Evolutionary conservation across 2,888 invertebrate species (phyloP), one percentile per base, ranked within the genome.

Genomic region (Cryptophagus acutangulus): DNA sequence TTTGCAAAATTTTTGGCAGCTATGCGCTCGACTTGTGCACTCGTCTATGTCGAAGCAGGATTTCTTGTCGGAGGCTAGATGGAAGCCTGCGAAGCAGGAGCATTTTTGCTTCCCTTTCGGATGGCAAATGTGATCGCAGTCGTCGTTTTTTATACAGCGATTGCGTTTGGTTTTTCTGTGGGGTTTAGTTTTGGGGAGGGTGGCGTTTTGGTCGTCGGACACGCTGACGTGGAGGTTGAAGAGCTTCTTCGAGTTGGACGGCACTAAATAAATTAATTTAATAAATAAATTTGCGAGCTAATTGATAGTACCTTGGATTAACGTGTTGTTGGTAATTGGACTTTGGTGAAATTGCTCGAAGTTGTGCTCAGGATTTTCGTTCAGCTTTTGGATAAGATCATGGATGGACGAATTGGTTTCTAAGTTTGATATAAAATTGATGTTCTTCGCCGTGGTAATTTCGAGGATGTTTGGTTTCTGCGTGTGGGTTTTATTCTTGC

Each of bases 21-120:
- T 75, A 2, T 75, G 75, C 49, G 71, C 74, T 20, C 71, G 68
- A 24, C 67, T 63, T 38, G 60, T 55, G 53, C 79, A 79, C 54
- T 79, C 79, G 56, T 79, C 70, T 38, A 77, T 69, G 62, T 79
- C 79, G 9, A 62, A 51, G 51, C 73, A 73, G 25, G 57, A 58
- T 40, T 57, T 59, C 41, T 63, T 64, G 40, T 71, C 63, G 20
- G 61, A 55, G 2, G 55, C 56, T n/a, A 66, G 48, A 30, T 60
- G 59, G 55, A 71, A 73, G 39, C 75, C 75, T 36, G 66, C 62
- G 43, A 69, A 65, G 53, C 75, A 76, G 13, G 66, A 62, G 49
- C 75, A 75, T 49, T 63, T 67, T 48, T 54, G 59, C 45, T 59
- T 57, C 38, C 59, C 61, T 41, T 58, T 64, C 31, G 69, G 63